Evolutionary conservation across 2,888 invertebrate species (phyloP).

Genomic region (Dasysyrphus albostriatus): DNA sequence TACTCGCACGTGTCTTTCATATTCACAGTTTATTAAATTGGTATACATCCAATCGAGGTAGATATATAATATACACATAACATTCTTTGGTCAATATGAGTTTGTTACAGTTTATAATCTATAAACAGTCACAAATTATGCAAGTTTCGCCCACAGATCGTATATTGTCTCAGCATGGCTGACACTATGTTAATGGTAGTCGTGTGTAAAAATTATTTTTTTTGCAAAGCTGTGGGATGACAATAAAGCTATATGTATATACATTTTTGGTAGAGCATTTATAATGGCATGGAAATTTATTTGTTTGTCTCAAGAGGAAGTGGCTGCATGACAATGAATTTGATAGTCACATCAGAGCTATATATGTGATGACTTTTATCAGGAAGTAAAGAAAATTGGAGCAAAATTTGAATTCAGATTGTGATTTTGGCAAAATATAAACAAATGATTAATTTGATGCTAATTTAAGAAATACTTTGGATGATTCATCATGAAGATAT

Average conservation of each 20-base stretch:
- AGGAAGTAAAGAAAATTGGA: conserved; percentile 63
- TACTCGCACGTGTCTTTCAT: conserved; percentile 20
- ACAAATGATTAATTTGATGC: conserved; percentile 44
- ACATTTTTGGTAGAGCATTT: conserved; percentile 16
- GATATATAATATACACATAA: neutral
- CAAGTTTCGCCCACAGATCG: conserved; percentile 53
- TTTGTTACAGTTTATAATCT: conserved; percentile 44
- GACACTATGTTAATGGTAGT: conserved; percentile 22
- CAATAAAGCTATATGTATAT: conserved; percentile 10
- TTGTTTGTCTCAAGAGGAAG: conserved; percentile 54
- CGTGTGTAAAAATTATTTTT: conserved; percentile 37
- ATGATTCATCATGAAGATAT: neutral
- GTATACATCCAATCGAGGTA: neutral
- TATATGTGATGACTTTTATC: conserved; percentile 11
- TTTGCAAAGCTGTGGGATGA: conserved; percentile 54
- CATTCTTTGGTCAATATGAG: conserved; percentile 33
- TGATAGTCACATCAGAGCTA: conserved; percentile 3
- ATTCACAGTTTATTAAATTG: neutral
- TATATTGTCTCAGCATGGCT: conserved; percentile 1
- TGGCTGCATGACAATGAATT: conserved; percentile 62
- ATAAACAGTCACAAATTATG: conserved; percentile 41
- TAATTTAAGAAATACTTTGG: neutral
- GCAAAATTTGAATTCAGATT: conserved; percentile 62
- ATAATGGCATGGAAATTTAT: conserved; percentile 64
- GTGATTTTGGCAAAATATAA: conserved; percentile 40